These are phyloP conservation scores for Odontamblyopus rebecca DNA, from an alignment of 2,797 vertebrate species.

Conservation along the genomic window DNA sequence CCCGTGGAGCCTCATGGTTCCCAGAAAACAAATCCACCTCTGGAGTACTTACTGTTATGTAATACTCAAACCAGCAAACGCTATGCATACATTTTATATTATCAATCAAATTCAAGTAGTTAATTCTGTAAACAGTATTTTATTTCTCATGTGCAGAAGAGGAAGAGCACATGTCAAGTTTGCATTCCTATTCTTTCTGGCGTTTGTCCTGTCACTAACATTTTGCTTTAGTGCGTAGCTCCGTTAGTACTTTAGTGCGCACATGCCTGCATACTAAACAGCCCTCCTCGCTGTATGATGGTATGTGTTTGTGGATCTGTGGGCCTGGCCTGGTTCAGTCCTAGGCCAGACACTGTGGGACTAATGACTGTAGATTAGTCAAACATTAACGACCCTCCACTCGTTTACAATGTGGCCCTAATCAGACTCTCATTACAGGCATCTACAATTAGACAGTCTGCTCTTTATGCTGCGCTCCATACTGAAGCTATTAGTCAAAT, in stretches of 20 bases:
- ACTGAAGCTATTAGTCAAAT: slow-evolving; percentile 80
- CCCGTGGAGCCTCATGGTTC: neutral
- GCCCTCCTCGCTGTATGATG: slow-evolving; percentile 6
- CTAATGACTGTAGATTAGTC: slow-evolving; percentile 78
- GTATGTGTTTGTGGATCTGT: slow-evolving; percentile 20
- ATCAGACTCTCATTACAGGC: slow-evolving; percentile 73
- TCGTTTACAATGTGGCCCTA: slow-evolving; percentile 73
- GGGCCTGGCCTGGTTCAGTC: slow-evolving; percentile 57
- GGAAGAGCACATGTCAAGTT: neutral
- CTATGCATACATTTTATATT: neutral
- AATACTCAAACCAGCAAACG: neutral
- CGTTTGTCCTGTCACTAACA: neutral
- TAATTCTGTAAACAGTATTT: neutral
- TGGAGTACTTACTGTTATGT: neutral
- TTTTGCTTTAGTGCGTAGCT: neutral
- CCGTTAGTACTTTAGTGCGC: neutral
- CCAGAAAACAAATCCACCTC: neutral
- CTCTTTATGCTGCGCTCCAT: slow-evolving; percentile 71
- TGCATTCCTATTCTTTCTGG: neutral
- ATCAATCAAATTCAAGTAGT: neutral
- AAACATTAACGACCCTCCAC: slow-evolving; percentile 73
- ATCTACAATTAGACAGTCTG: slow-evolving; percentile 78
- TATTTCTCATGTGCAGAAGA: neutral
- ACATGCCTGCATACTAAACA: slow-evolving; percentile 1
- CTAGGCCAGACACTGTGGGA: slow-evolving; percentile 71